Evolutionary conservation across 2,888 invertebrate species (phyloP), one percentile per base, ranked within the genome.

Genomic region (Acheta domesticus): DNA sequence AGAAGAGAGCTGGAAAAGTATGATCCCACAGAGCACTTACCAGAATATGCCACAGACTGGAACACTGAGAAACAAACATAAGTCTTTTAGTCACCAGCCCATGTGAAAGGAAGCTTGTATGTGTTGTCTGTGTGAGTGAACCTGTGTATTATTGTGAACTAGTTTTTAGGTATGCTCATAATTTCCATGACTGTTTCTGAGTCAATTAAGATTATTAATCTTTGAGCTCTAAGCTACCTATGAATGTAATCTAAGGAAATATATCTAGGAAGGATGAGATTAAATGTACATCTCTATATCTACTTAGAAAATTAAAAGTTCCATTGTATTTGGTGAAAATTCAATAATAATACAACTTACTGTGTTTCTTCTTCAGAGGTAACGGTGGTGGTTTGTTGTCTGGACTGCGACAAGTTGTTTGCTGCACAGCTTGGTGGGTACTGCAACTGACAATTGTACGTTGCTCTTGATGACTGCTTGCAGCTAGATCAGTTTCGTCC

Each of bases 41-140:
- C 95, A 90, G 95, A 95, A 91, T 95, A 95, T 89, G 95, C 95
- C 93, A 95, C 95, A 90, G 94, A 95, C 93, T 95, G 95, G 94
- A 95, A 95, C 95, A 95, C 95, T 95, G 93, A 86, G 87, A 87
- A 87, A 88, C 88, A 88, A 86, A 88, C 79, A 88, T 87, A 87
- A 84, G 87, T 85, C 84, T 85, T 85, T 85, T 87, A 86, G 87
- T 87, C 86, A 86, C 85, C 75, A 49, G 36, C 77, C 50, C 77
- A 49, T n/a, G n/a, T 62, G 62, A 62, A 62, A 62, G 36, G 36
- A 36, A 62, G 62, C n/a, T 19, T 62, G 62, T 14, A 62, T 4
- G 62, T 62, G 62, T 62, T 62, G n/a, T 12, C n/a, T 36, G 36
- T 36, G 36, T 36, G 36, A 62, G 16, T 62, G 62, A 62, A 62